phyloP scores from a whole-genome alignment of 2,888 invertebrate species.

The Eupithecia insigniata region DNA sequence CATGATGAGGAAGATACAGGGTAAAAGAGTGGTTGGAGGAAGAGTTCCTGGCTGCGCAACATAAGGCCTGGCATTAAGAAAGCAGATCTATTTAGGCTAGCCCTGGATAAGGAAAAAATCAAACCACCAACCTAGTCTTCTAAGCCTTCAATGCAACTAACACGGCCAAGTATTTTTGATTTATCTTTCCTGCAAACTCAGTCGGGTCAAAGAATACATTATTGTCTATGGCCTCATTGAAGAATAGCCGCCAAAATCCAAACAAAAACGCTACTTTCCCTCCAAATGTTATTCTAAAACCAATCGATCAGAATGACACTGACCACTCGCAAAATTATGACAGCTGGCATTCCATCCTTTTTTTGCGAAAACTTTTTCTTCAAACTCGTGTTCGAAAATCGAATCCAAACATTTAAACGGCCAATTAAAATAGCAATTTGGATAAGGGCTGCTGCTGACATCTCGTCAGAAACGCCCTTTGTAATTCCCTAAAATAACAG shows the following conservation, averaged over 20 bases:
- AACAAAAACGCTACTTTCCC: constrained; percentile 6
- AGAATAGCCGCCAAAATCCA: neutral
- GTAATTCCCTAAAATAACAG: constrained; percentile 68
- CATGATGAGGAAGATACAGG: too few relatives aligned
- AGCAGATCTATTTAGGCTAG: too few relatives aligned
- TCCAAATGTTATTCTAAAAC: constrained; percentile 20
- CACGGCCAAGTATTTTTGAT: neutral
- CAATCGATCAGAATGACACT: constrained; percentile 39
- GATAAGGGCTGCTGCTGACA: constrained; percentile 61
- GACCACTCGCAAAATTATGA: constrained; percentile 44
- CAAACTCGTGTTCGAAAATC: constrained; percentile 62
- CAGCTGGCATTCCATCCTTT: constrained; percentile 44
- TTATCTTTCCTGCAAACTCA: neutral
- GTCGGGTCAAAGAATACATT: neutral
- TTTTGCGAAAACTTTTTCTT: constrained; percentile 42
- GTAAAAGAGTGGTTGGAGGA: too few relatives aligned
- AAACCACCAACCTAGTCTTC: too few relatives aligned
- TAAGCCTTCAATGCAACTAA: too few relatives aligned
- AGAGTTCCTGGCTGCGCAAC: too few relatives aligned
- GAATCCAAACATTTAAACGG: constrained; percentile 71
- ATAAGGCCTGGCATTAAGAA: too few relatives aligned
- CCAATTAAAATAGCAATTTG: constrained; percentile 73
- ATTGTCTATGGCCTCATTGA: neutral
- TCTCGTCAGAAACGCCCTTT: constrained; percentile 61
- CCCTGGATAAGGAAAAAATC: too few relatives aligned